Conservation (phyloP, 2,888 invertebrate genomes). For the Lithophane semibrunnea region DNA sequence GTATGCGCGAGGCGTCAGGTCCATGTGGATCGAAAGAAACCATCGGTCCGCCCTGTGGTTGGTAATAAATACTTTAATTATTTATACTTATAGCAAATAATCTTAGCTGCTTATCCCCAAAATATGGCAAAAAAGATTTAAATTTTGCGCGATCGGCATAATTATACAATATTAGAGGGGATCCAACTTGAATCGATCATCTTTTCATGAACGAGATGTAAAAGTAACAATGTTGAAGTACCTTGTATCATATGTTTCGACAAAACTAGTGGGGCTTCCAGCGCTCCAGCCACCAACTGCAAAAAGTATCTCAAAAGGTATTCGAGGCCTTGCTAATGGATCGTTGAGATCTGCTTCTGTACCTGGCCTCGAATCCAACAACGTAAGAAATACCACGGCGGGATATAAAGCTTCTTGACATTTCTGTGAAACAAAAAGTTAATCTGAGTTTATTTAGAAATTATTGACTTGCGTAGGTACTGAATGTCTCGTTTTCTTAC, state of each 20-base stretch:
- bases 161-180: conserved; percentile 10
- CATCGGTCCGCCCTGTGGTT: conserved; percentile 93
- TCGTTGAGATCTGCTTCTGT: conserved; percentile 89
- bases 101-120: background rate
- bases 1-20: conserved; percentile 93
- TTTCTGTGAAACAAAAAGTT: conserved; percentile 78
- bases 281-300: conserved; percentile 96
- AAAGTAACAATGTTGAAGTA: conserved; percentile 68
- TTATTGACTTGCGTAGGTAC: background rate
- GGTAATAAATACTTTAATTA: conserved; percentile 19
- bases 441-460: conserved; percentile 20
- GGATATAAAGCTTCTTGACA: conserved; percentile 90
- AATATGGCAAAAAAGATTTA: background rate
- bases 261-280: conserved; percentile 95
- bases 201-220: too few relatives aligned
- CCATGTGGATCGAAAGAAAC: conserved; percentile 93
- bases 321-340: conserved; percentile 92
- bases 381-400: conserved; percentile 88
- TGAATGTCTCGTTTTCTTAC: conserved; percentile 70
- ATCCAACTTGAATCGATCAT: background rate
- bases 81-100: background rate
- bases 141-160: conserved; percentile 1
- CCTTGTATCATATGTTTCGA: conserved; percentile 94
- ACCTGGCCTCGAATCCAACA: conserved; percentile 86
- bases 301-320: conserved; percentile 94